Evolutionary conservation across 2,888 invertebrate genomes (phyloP), one percentile per base, ranked within the genome.

Genomic region (Mystacides longicornis): DNA sequence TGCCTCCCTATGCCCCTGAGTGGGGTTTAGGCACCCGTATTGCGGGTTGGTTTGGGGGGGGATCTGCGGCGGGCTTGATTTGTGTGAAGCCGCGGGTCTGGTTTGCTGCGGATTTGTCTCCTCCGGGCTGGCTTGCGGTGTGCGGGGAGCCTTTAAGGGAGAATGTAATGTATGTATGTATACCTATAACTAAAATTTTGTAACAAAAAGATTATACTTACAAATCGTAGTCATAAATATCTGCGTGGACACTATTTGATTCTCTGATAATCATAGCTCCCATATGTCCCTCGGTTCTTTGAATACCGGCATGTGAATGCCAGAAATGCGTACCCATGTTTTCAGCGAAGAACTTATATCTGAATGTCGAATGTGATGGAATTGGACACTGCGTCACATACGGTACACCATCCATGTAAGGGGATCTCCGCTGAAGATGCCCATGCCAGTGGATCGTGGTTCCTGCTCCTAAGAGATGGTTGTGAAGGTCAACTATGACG

Each of bases 361-460:
- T 9, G 46, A 89, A 91, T 0, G 82, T 85, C 1, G 82, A 78
- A 58, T 86, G 85, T 0, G 91, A 87, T 4, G 77, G 72, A 52
- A 93, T 88, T 0, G 92, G 90, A 62, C 92, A 92, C 70, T 93
- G 93, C 0, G 91, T 89, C 5, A 93, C 81, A 60, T 83, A 85
- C 0, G 93, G 91, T 0, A 91, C 91, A 0, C 93, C 93, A 62
- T 93, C 93, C 91, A 92, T 92, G 67, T 87, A 92, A 0, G 91
- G 91, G 0, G 84, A 83, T 0, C 80, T 80, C 51, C 74, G 72
- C 70, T 91, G 89, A 66, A 91, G 91, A 65, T 89, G 82, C 0
- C 95, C 94, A 66, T 95, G 95, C 93, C 93, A 95, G 67, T 95
- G 95, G 19, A 95, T 83, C 0, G 88, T 85, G 0, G 92, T 91